Conservation (phyloP, 2,888 invertebrate species). For the Drosophila birchii region DNA sequence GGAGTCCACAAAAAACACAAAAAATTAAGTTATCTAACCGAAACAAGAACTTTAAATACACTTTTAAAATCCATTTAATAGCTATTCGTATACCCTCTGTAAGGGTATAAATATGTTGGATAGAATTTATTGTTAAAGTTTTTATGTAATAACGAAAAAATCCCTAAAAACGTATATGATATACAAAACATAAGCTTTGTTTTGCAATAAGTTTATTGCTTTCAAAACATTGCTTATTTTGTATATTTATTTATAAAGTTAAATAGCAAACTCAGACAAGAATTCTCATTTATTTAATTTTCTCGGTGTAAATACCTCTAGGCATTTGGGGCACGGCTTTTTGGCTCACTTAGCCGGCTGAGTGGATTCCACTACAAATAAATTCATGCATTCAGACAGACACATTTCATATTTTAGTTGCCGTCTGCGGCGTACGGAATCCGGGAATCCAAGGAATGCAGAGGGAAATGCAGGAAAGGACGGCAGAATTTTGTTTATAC, state of each 20-base stretch:
- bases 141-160: background rate
- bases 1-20: background rate
- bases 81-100: background rate
- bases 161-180: background rate
- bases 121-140: background rate
- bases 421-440: constrained; percentile 30
- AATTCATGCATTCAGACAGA: constrained; percentile 40
- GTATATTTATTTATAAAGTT: background rate
- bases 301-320: constrained; percentile 13
- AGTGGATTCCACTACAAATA: constrained; percentile 34
- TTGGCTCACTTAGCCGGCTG: constrained; percentile 24
- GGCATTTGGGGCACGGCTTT: constrained; percentile 11
- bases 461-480: constrained; percentile 19
- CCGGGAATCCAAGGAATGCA: constrained; percentile 3
- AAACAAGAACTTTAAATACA: background rate
- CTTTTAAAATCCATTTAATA: background rate
- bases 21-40: fast-evolving
- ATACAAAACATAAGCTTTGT: background rate
- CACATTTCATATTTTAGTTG: constrained; percentile 57
- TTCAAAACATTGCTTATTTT: background rate
- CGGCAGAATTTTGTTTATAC: constrained; percentile 59
- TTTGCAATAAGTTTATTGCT: background rate
- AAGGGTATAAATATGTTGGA: background rate
- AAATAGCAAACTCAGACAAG: background rate
- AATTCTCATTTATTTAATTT: background rate